Conservation (phyloP, 2,797 vertebrate species). For the Mus caroli region DNA sequence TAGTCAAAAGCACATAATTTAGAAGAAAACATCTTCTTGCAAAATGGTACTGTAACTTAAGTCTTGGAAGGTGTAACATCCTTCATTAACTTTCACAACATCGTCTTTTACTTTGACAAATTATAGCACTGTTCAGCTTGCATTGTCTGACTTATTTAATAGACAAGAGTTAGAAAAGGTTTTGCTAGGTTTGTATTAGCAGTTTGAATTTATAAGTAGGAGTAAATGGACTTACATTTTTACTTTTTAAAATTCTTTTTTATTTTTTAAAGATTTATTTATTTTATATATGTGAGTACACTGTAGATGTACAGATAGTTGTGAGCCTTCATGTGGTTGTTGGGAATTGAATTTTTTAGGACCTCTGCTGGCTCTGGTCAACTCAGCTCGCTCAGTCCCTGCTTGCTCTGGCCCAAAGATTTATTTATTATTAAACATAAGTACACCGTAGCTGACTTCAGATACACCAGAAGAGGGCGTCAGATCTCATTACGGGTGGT, state of each 20-base stretch:
- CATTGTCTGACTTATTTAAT: constrained; percentile 43
- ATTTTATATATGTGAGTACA: too few relatives aligned
- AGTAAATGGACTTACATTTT: constrained; percentile 18
- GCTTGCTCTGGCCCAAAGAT: too few relatives aligned
- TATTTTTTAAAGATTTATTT: too few relatives aligned
- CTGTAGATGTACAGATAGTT: too few relatives aligned
- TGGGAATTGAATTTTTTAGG: too few relatives aligned
- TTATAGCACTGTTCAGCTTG: constrained; percentile 26
- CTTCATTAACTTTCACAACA: constrained; percentile 62
- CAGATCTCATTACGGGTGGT: too few relatives aligned
- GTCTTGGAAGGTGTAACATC: constrained; percentile 32
- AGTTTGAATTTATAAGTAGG: constrained; percentile 22
- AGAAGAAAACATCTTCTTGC: constrained; percentile 62
- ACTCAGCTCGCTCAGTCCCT: too few relatives aligned
- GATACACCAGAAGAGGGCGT: too few relatives aligned
- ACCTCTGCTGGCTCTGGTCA: too few relatives aligned
- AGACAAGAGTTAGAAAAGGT: constrained; percentile 12
- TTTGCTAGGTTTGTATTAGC: constrained; percentile 39
- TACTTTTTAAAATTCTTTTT: neutral
- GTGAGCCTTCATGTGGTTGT: too few relatives aligned
- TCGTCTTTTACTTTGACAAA: constrained; percentile 51
- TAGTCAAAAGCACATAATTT: constrained; percentile 40
- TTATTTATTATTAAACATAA: too few relatives aligned
- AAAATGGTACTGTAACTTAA: constrained; percentile 53
- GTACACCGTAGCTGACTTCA: too few relatives aligned